A percentile compares a stretch with the other conserved stretches of the same genome.
These are phyloP conservation scores for Actinopyga echinites DNA, from an alignment of 53 echinoderm and acorn worm genomes.

Conservation along the genomic window DNA sequence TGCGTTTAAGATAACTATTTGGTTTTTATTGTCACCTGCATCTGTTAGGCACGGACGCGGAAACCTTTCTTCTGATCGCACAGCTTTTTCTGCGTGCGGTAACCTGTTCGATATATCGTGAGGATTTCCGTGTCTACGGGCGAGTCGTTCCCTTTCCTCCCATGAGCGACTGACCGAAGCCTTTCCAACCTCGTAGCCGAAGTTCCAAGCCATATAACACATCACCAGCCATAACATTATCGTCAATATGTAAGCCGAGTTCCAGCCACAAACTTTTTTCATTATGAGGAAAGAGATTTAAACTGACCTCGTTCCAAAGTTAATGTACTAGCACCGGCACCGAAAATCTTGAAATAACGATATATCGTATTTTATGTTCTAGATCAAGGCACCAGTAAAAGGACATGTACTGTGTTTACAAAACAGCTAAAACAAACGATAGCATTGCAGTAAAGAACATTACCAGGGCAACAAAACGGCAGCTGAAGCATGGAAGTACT, in stretches of 20 bases:
- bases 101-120: background rate
- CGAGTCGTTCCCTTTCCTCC: background rate
- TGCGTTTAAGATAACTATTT: background rate
- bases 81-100: no score
- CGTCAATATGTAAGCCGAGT: background rate
- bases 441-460: no score
- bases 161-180: background rate
- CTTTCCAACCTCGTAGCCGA: slow-evolving; percentile 22
- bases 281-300: background rate
- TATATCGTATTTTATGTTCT: no score
- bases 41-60: background rate
- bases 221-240: slow-evolving; percentile 4
- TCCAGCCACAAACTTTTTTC: background rate
- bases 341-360: no score
- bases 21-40: background rate
- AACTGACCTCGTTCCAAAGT: no score
- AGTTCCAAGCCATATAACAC: slow-evolving; percentile 23
- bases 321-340: no score
- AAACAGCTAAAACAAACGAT: no score
- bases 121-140: background rate
- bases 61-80: background rate
- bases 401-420: no score
- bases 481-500: no score
- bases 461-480: no score
- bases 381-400: no score